These are phyloP conservation scores for Eutrigla gurnardus DNA, from an alignment of 2,797 vertebrate species.

Conservation along the genomic window DNA sequence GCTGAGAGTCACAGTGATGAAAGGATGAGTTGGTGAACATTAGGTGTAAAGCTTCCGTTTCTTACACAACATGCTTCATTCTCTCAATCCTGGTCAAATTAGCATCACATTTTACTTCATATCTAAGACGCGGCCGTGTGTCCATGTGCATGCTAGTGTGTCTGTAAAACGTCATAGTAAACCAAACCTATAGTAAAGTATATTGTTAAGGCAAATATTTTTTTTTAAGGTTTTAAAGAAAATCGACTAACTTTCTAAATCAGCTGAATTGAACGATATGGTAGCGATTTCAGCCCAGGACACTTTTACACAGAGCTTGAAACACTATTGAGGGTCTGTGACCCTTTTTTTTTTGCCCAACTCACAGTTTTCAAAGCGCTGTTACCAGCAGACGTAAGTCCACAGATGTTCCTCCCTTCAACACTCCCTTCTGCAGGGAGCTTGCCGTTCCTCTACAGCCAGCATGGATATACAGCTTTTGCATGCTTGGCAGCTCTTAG, in stretches of 20 bases:
- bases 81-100: conserved; percentile 19
- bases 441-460: conserved; percentile 12
- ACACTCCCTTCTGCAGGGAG: conserved; percentile 11
- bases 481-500: conserved; percentile 14
- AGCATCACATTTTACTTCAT: conserved; percentile 46
- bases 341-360: neutral
- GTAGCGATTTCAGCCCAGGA: neutral
- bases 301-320: neutral
- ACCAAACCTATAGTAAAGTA: neutral
- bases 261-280: neutral
- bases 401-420: conserved; percentile 8
- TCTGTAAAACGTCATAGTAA: neutral
- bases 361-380: conserved; percentile 3
- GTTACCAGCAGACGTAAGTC: conserved; percentile 8
- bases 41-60: conserved; percentile 11
- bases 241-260: conserved; percentile 3
- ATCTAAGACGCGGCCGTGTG: conserved; percentile 4
- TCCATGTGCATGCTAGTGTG: conserved; percentile 8
- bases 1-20: conserved; percentile 57
- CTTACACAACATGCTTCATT: conserved; percentile 19
- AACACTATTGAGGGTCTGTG: neutral
- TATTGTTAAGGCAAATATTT: conserved; percentile 34
- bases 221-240: neutral
- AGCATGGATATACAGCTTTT: conserved; percentile 49
- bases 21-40: conserved; percentile 39